Evolutionary conservation across 2,113 vertebrate species (phyloP).

Genomic region (Pollachius pollachius): DNA sequence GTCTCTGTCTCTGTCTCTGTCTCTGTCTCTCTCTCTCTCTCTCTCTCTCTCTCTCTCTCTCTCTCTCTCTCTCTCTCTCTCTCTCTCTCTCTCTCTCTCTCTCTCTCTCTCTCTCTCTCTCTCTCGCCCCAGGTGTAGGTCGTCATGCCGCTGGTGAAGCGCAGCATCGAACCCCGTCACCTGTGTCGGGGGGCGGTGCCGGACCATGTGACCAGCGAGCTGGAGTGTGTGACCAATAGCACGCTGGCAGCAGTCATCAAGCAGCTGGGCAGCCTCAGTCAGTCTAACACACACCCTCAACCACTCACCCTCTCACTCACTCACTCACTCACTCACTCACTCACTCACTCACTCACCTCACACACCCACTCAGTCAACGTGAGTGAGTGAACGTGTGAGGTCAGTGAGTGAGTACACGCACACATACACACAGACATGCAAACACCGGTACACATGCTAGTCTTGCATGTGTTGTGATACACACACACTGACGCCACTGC

Average conservation of each 20-base stretch:
- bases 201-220: slow-evolving; percentile 85
- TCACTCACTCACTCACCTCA: no score
- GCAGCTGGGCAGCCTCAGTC: slow-evolving; percentile 90
- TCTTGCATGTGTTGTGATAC: no score
- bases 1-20: slow-evolving; percentile 3
- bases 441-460: no score
- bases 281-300: slow-evolving; percentile 49
- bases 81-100: slow-evolving; percentile 22
- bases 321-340: no score
- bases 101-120: slow-evolving; percentile 2
- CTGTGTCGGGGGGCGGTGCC: slow-evolving; percentile 85
- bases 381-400: no score
- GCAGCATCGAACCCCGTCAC: slow-evolving; percentile 88
- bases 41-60: not conserved
- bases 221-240: slow-evolving; percentile 94
- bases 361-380: no score
- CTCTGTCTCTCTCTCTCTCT: not conserved
- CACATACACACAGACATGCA: no score
- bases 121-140: slow-evolving; percentile 27
- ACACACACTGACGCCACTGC: no score
- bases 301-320: no score
- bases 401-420: no score
- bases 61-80: slow-evolving; percentile 1
- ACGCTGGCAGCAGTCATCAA: slow-evolving; percentile 90
- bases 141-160: slow-evolving; percentile 87